These are phyloP conservation scores for Marcusenius ussheri DNA, from an alignment of 2,113 vertebrate genomes.

Conservation along the genomic window DNA sequence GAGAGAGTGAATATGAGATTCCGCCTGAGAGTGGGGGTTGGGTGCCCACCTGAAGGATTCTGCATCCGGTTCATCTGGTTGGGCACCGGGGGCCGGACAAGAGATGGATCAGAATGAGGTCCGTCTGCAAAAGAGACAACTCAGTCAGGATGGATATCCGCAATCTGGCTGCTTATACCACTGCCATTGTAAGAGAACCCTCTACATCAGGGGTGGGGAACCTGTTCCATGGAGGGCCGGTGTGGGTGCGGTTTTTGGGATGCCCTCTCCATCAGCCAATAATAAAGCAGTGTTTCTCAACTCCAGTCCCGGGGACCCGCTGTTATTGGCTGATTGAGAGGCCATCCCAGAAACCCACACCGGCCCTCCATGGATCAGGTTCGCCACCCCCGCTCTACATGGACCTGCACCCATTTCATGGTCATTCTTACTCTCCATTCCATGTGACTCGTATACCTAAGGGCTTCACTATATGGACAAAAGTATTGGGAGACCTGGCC, in stretches of 20 bases:
- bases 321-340: too few relatives aligned
- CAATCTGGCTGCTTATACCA: neutral
- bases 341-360: too few relatives aligned
- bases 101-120: constrained; percentile 74
- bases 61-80: constrained; percentile 87
- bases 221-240: too few relatives aligned
- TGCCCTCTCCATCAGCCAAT: too few relatives aligned
- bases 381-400: neutral
- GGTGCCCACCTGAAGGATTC: constrained; percentile 69
- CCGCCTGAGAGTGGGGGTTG: neutral
- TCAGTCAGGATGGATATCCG: neutral
- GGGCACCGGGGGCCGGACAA: constrained; percentile 80
- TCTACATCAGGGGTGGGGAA: neutral
- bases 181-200: neutral
- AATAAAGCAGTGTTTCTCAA: too few relatives aligned
- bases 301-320: too few relatives aligned
- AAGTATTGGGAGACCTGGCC: neutral
- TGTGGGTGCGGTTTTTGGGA: too few relatives aligned
- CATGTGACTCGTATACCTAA: neutral
- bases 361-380: too few relatives aligned
- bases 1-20: neutral
- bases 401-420: neutral
- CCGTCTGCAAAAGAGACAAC: constrained; percentile 66
- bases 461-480: neutral
- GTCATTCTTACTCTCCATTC: neutral